Conservation (phyloP, 2,797 vertebrate genomes). For the Prunella strophiata region DNA sequence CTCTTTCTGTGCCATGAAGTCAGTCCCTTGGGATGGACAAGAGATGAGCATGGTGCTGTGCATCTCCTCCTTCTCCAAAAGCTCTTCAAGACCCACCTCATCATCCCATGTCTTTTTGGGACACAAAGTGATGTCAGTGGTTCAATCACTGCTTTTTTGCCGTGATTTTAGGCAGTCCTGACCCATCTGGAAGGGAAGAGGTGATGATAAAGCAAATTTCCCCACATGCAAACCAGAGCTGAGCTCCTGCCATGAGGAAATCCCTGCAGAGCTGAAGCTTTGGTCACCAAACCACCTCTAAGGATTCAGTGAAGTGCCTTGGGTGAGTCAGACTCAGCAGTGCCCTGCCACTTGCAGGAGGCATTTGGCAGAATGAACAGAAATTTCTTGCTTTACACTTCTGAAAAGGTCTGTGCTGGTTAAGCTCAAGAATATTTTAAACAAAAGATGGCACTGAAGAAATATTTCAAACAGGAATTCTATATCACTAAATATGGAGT, state of each 20-base stretch:
- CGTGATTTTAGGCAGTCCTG: not conserved
- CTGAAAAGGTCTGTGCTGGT: not conserved
- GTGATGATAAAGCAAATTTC: not conserved
- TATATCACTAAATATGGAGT: not conserved
- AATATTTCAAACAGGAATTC: not conserved
- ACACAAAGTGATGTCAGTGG: not conserved
- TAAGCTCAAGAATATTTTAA: not conserved
- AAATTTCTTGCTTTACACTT: not conserved
- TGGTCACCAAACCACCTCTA: not conserved
- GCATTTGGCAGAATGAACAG: not conserved
- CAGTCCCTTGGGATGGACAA: not conserved
- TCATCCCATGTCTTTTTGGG: rapidly evolving
- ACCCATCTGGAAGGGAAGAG: not conserved
- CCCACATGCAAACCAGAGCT: not conserved
- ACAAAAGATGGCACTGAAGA: not conserved
- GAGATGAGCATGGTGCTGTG: not conserved
- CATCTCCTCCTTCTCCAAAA: not conserved
- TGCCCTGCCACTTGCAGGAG: not conserved
- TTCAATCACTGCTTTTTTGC: not conserved
- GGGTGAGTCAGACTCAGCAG: not conserved
- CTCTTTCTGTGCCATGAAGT: not conserved
- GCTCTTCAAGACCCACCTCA: not conserved
- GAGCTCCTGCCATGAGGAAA: not conserved
- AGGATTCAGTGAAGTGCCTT: not conserved
- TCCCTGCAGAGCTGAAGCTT: not conserved